phyloP scores from a whole-genome alignment of 2,888 invertebrate species.

The Megastigmus dorsalis region DNA sequence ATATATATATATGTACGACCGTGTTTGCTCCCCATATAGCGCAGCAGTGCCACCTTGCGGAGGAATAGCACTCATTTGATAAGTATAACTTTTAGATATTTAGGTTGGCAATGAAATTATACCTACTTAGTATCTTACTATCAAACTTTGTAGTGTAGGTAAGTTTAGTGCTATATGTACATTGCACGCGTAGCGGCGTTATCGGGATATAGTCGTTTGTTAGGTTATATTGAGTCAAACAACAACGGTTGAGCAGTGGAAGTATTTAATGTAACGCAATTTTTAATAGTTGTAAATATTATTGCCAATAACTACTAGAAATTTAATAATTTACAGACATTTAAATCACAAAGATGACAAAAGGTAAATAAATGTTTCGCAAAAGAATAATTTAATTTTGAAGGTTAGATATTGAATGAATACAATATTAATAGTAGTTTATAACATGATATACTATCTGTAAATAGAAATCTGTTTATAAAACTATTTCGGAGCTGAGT shows the following conservation, averaged over 20 bases:
- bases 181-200: neutral
- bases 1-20: no score
- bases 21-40: no score
- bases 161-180: neutral
- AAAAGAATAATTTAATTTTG: neutral
- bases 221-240: constrained; percentile 39
- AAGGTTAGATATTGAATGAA: neutral
- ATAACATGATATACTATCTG: neutral
- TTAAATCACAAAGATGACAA: constrained; percentile 44
- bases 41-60: no score
- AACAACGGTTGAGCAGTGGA: neutral
- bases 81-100: no score
- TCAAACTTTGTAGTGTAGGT: no score
- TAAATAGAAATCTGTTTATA: neutral
- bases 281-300: constrained; percentile 23
- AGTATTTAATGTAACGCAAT: constrained; percentile 15
- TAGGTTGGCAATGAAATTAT: no score
- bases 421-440: neutral
- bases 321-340: neutral
- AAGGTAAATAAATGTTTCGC: constrained; percentile 37
- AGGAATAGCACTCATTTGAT: no score
- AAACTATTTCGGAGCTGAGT: no score
- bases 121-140: no score
- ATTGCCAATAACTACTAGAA: neutral
- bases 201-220: neutral